Base-by-base conservation (phyloP, 2,797 vertebrate genomes). In the Galaxias olidus region DNA sequence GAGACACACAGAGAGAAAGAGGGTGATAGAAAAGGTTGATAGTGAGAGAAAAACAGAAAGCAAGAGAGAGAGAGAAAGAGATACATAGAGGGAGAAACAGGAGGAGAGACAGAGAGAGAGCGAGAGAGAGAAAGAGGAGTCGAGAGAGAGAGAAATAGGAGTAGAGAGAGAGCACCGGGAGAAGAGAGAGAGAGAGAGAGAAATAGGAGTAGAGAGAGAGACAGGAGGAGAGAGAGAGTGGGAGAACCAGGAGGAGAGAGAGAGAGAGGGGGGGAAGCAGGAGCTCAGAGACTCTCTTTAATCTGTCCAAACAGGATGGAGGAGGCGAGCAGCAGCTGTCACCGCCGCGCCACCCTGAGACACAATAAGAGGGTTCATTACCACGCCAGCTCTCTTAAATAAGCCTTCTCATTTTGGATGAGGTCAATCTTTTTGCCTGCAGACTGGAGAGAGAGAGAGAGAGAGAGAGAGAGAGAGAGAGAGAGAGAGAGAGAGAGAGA, bases 361-460 rank as follows among this genome's bases (percentile, higher is more conserved):
- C 66, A 85, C 78, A 86, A 85, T 90, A 87, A 90, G 82, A 78
- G 83, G 84, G 80, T 91, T 89, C 87, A 91, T 91, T 90, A 89
- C 60, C 69, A 69, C 54, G 82, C 86, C 65, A 78, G 87, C 90
- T 86, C 85, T 90, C 85, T 91, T 88, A 90, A 92, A 90, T 90
- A 90, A 91, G 85, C 81, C 84, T 83, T 86, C 90, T 84, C 75
- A 90, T 91, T 88, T 91, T 90, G 91, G 84, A 92, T 88, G 88
- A 89, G 86, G 85, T 87, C 86, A 79, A 86, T 89, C 6, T 86
- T 87, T 84, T 81, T 83, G 71, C 63, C 59, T 63, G 54, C 68
- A 59, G 66, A 59, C 55, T 60, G 68, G 71, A 8, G 55, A 47
- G 18, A 59, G 53, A 7, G 51, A 42, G 40, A n/a, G 47, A 51